Evolutionary conservation across 1,140 invertebrate genomes (phyloP).

Genomic region (Drosophila leontia): DNA sequence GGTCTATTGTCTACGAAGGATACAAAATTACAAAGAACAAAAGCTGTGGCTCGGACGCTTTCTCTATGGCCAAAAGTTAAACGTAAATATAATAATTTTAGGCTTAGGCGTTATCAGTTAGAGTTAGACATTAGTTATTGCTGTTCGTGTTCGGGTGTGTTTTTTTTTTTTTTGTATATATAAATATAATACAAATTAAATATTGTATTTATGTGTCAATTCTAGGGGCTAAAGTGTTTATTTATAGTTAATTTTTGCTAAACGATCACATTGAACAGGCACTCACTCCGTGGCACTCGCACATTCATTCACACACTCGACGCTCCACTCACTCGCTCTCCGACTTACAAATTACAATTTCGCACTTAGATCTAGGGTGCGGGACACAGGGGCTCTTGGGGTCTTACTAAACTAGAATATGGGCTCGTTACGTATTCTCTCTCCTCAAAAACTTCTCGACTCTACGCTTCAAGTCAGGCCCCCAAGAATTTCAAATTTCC

Average conservation of each 20-base stretch:
- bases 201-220: slow-evolving; percentile 45
- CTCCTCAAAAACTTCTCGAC: slow-evolving; percentile 34
- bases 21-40: slow-evolving; percentile 28
- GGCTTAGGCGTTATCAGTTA: slow-evolving; percentile 36
- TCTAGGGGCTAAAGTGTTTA: slow-evolving; percentile 75
- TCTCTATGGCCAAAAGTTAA: slow-evolving; percentile 49
- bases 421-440: slow-evolving; percentile 62
- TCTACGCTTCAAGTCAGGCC: slow-evolving; percentile 17
- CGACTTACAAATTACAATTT: slow-evolving; percentile 74
- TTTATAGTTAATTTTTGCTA: slow-evolving; percentile 80
- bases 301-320: slow-evolving; percentile 18
- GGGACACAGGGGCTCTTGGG: not conserved
- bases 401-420: slow-evolving; percentile 46
- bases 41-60: slow-evolving; percentile 46
- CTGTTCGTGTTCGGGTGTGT: slow-evolving; percentile 36
- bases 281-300: slow-evolving; percentile 36
- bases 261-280: slow-evolving; percentile 78
- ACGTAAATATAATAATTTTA: slow-evolving; percentile 40
- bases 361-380: slow-evolving; percentile 65
- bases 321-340: slow-evolving; percentile 4
- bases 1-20: slow-evolving; percentile 38
- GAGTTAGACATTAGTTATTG: slow-evolving; percentile 73
- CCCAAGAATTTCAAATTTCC: not conserved
- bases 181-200: slow-evolving; percentile 74
- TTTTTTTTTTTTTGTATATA: slow-evolving; percentile 46